Percentiles rank a stretch among this genome's conserved stretches.
These are phyloP conservation scores for Lampropteryx suffumata DNA, from an alignment of 2,888 invertebrate species.

Conservation along the genomic window DNA sequence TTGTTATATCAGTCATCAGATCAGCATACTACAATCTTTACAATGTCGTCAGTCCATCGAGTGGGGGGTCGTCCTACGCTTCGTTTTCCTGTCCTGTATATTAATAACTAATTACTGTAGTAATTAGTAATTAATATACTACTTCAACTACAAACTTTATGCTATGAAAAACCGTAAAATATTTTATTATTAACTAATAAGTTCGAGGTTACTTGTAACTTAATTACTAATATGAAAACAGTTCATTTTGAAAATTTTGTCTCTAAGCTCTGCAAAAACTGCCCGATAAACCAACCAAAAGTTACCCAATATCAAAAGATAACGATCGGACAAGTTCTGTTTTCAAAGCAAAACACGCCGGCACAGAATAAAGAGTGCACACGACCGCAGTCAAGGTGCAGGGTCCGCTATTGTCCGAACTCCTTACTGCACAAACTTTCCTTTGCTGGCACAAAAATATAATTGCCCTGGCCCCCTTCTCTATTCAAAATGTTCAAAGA, in stretches of 20 bases:
- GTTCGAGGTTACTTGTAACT: no score
- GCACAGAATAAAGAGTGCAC: slow-evolving; percentile 59
- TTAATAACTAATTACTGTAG: no score
- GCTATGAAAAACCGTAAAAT: no score
- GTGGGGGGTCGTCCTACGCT: no score
- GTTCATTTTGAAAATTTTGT: neutral
- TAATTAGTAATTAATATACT: no score
- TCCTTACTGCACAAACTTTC: slow-evolving; percentile 56
- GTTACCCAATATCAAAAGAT: slow-evolving; percentile 44
- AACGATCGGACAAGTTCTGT: slow-evolving; percentile 51
- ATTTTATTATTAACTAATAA: no score
- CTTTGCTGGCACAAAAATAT: slow-evolving; percentile 57
- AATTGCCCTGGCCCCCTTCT: slow-evolving; percentile 76
- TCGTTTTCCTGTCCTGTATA: no score
- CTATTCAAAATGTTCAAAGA: slow-evolving; percentile 41
- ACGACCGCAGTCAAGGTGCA: slow-evolving; percentile 68
- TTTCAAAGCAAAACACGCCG: slow-evolving; percentile 62
- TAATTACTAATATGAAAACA: no score
- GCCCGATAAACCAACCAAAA: slow-evolving; percentile 24
- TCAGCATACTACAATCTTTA: no score
- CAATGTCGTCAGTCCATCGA: no score
- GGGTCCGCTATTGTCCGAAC: slow-evolving; percentile 56
- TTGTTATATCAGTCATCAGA: no score
- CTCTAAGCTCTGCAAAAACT: neutral
- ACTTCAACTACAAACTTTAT: no score